Conservation (phyloP, 2,113 vertebrate species). For the Sinocyclocheilus grahami region DNA sequence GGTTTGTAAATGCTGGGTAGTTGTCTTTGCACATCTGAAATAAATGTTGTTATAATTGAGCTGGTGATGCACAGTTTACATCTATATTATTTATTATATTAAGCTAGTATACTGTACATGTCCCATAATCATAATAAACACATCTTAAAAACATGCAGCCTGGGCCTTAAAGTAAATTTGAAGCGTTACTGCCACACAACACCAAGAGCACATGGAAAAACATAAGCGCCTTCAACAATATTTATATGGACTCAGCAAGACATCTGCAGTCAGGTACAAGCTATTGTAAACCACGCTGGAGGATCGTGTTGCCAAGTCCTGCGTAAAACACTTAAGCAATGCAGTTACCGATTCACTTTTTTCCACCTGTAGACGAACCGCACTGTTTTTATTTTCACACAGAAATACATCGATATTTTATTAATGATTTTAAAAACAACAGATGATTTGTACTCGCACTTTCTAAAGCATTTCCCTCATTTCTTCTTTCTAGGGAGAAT, state of each 20-base stretch:
- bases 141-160: neutral
- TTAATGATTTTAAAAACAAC: neutral
- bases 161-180: neutral
- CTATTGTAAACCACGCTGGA: neutral
- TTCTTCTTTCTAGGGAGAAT: neutral
- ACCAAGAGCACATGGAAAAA: neutral
- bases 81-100: neutral
- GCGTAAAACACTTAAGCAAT: neutral
- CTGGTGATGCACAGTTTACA: neutral
- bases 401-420: neutral
- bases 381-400: neutral
- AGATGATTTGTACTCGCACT: neutral
- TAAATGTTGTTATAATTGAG: neutral
- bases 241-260: neutral
- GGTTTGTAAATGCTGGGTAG: neutral
- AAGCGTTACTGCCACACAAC: neutral
- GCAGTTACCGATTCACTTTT: neutral
- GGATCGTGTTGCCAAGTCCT: conserved; percentile 8
- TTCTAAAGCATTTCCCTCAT: neutral
- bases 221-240: neutral
- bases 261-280: neutral
- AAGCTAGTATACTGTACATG: neutral
- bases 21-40: neutral
- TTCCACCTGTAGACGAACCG: too few relatives aligned
- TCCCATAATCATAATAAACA: neutral